A percentile compares a stretch with the other conserved stretches of the same genome.
These are phyloP conservation scores for Dinocampus coccinellae DNA, from an alignment of 2,888 invertebrate genomes.

Conservation along the genomic window DNA sequence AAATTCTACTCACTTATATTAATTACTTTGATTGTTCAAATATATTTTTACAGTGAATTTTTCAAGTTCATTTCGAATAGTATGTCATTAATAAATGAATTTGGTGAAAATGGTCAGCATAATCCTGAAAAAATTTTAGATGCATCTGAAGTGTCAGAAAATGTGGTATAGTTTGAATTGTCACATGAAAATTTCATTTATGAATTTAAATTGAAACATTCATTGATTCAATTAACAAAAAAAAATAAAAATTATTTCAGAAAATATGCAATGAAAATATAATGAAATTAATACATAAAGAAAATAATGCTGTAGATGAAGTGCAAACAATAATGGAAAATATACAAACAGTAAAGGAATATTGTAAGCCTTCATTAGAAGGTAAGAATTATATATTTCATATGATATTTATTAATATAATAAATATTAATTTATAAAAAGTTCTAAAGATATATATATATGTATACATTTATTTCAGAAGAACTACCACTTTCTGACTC, in stretches of 20 bases:
- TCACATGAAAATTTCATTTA: neutral
- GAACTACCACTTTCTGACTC: neutral
- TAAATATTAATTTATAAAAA: neutral
- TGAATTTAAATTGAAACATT: neutral
- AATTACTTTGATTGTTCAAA: constrained; percentile 19
- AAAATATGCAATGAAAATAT: constrained; percentile 37
- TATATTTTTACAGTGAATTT: constrained; percentile 46
- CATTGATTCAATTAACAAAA: neutral
- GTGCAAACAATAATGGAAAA: constrained; percentile 47
- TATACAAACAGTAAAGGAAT: constrained; percentile 39
- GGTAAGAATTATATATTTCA: constrained; percentile 36
- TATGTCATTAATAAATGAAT: constrained; percentile 47
- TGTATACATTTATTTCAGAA: neutral
- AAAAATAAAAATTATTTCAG: constrained; percentile 36
- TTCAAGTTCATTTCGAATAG: constrained; percentile 48
- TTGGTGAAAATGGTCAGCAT: constrained; percentile 23
- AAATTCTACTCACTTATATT: neutral
- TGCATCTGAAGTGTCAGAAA: constrained; percentile 29
- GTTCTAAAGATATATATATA: neutral
- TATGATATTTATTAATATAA: neutral
- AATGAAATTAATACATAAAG: constrained; percentile 40
- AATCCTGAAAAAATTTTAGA: constrained; percentile 18
- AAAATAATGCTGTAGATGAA: constrained; percentile 44
- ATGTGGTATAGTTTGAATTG: neutral
- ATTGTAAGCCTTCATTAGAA: constrained; percentile 11